Base-by-base conservation (phyloP, 2,888 invertebrate genomes). In the Ceriagrion tenellum region DNA sequence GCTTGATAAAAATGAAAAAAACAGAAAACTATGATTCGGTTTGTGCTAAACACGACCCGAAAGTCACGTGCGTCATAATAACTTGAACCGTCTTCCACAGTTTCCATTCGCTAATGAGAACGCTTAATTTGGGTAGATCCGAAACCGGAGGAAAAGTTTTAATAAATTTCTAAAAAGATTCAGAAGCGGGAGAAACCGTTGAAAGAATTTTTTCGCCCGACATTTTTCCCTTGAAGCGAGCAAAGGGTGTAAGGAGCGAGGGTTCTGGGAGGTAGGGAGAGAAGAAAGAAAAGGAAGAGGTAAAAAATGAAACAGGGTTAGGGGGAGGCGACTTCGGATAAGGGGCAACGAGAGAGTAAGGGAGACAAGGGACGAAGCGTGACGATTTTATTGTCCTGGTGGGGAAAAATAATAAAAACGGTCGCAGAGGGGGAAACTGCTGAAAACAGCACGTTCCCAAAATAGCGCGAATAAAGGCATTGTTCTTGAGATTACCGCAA, bases 401-500 rank as follows among this genome's bases (percentile, higher is more conserved):
- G 18, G 59, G 30, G 81, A 81, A 81, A 81, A 81, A 81, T 81
- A 81, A 81, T 35, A 35, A 81, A 26, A 81, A 81, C 35, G 35
- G 4, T 81, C 81, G 81, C 69, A 20, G 59, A 56, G 69, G 69
- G n/a, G 81, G 18, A 26, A 81, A 81, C 81, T 81, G 81, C 81
- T 81, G 81, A 81, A 81, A 81, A 35, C 81, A 81, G 81, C 81
- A 81, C 81, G 81, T 81, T 81, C 81, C 81, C 30, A 81, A 81
- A 81, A 81, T 81, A 81, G 81, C 81, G 30, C n/a, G 26, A n/a
- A 69, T n/a, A n/a, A 69, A 35, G 30, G 30, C 81, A 81, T 81
- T 81, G 81, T 81, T 81, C 81, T 35, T n/a, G 35, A 81, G 81
- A 81, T 81, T 81, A 81, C 81, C 30, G 81, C 81, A 35, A 81